phyloP scores from a whole-genome alignment of 2,888 invertebrate species.

The Ryuthela nishihirai region DNA sequence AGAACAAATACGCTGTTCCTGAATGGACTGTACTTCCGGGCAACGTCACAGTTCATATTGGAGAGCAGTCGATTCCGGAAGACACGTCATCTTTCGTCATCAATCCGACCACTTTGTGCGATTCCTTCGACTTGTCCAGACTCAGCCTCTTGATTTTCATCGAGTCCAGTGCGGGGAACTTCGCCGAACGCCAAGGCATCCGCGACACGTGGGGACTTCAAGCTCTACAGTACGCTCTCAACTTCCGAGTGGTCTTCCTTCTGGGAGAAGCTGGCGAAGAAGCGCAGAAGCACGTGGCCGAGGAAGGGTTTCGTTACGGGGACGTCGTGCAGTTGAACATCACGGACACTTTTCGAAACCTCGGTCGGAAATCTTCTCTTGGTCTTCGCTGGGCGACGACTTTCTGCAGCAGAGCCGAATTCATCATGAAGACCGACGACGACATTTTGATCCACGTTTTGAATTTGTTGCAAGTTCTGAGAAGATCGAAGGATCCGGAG shows the following conservation, averaged over 20 bases:
- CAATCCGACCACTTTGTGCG: constrained; percentile 38
- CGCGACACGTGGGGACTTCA: constrained; percentile 46
- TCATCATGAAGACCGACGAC: constrained; percentile 44
- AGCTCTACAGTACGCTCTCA: constrained; percentile 40
- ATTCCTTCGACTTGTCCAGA: constrained; percentile 9
- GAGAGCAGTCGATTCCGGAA: constrained; percentile 11
- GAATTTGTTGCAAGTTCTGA: constrained; percentile 41
- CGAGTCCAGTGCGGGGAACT: constrained; percentile 41
- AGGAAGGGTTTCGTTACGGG: constrained; percentile 38
- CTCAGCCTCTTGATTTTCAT: constrained; percentile 39
- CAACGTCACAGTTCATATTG: constrained; percentile 33
- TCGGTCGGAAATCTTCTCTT: constrained; percentile 43
- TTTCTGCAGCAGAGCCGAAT: constrained; percentile 39
- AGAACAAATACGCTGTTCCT: constrained; percentile 3
- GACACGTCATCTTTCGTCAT: constrained; percentile 13
- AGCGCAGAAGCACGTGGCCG: constrained; percentile 14
- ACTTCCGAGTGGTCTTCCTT: constrained; percentile 42
- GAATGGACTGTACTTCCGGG: constrained; percentile 20
- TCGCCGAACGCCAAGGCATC: constrained; percentile 43
- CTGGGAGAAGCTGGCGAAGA: constrained; percentile 29
- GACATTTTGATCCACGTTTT: constrained; percentile 44
- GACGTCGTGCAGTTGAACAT: constrained; percentile 44
- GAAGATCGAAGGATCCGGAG: constrained; percentile 5
- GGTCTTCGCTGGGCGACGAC: constrained; percentile 42
- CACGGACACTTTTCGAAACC: constrained; percentile 43